Conservation (phyloP, 2,888 invertebrate species). For the Ichneumoninae sp. region DNA sequence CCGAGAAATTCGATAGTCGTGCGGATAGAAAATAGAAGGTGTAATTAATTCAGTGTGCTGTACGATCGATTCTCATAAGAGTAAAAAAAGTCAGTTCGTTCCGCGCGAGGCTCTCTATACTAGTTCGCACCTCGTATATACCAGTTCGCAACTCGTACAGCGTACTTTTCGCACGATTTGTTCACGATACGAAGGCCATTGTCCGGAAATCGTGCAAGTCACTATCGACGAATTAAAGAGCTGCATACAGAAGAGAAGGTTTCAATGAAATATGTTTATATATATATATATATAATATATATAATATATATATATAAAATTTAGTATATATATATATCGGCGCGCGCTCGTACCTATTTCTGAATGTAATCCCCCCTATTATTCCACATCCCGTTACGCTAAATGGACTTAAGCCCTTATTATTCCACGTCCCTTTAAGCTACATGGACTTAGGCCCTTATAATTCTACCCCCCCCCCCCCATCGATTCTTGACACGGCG, state of each 20-base stretch:
- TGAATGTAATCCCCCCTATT: too few relatives aligned
- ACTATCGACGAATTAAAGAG: slow-evolving; percentile 21
- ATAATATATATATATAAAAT: too few relatives aligned
- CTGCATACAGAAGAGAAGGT: not conserved
- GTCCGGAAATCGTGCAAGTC: slow-evolving; percentile 21
- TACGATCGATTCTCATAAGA: slow-evolving; percentile 17
- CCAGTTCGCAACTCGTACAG: not conserved
- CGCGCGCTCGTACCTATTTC: too few relatives aligned
- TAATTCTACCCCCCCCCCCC: too few relatives aligned
- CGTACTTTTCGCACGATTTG: not conserved
- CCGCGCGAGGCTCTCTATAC: not conserved
- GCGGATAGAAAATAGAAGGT: slow-evolving; percentile 72
- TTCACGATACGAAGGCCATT: not conserved
- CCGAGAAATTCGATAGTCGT: slow-evolving; percentile 68
- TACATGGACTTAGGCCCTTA: too few relatives aligned
- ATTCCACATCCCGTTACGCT: too few relatives aligned
- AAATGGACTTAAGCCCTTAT: too few relatives aligned
- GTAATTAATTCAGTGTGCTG: slow-evolving; percentile 74
- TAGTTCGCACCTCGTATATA: too few relatives aligned
- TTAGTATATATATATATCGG: too few relatives aligned
- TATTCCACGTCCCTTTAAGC: too few relatives aligned
- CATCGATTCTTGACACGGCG: too few relatives aligned
- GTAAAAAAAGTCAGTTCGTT: slow-evolving; percentile 19
- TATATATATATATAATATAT: too few relatives aligned
- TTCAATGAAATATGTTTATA: not conserved